Evolutionary conservation across 1,140 invertebrate genomes (phyloP).

Genomic region (Holcopasites calliopsidis): DNA sequence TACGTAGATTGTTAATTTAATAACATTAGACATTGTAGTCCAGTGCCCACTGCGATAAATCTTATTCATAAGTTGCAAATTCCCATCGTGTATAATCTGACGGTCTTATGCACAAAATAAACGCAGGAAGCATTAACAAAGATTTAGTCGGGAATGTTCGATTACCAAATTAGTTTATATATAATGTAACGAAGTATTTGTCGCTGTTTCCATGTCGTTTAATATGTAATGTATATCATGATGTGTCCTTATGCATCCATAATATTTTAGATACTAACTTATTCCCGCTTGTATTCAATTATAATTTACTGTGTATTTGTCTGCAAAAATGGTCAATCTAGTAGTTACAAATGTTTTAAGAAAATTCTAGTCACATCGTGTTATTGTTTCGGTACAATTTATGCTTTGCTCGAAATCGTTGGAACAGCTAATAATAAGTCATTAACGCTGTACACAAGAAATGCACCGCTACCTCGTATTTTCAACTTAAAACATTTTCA

Average conservation of each 20-base stretch:
- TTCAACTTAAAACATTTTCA: not conserved
- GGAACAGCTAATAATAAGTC: too few species aligned
- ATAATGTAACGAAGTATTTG: conserved; percentile 20
- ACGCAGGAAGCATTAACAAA: not conserved
- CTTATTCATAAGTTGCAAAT: conserved; percentile 26
- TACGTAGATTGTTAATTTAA: not conserved
- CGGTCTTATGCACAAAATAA: not conserved
- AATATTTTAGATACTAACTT: conserved; percentile 1
- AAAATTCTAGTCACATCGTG: not conserved
- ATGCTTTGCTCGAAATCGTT: not conserved
- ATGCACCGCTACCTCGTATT: not conserved
- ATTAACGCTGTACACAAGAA: not conserved
- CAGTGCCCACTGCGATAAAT: conserved; percentile 42
- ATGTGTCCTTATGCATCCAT: not conserved
- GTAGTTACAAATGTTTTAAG: conserved; percentile 21
- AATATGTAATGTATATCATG: conserved; percentile 8
- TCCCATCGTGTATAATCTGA: not conserved
- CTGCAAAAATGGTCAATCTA: conserved; percentile 11
- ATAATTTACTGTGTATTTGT: not conserved
- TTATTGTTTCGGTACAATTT: conserved; percentile 3
- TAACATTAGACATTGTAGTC: conserved; percentile 38
- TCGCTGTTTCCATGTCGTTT: conserved; percentile 1
- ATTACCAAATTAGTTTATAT: conserved; percentile 21
- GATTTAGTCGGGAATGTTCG: conserved; percentile 24
- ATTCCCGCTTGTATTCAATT: conserved; percentile 1